Base-by-base conservation (phyloP, 2,888 invertebrate species). In the Trisateles emortualis region DNA sequence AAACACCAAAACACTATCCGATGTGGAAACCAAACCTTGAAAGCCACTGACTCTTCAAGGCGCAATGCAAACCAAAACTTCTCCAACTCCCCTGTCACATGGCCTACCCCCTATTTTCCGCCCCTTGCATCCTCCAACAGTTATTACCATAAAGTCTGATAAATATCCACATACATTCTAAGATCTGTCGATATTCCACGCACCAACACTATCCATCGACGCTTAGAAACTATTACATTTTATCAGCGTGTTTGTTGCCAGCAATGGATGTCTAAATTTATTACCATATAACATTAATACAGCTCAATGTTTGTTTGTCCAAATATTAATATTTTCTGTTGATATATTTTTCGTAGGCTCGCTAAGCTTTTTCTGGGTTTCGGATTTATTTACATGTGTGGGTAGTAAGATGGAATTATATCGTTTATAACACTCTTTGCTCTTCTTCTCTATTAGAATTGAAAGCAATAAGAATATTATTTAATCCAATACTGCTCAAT, bases 91-190 rank as follows among this genome's bases (percentile, higher is more conserved):
- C 29, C 9, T 50, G 32, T 8, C 0, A 17, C 11, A 32, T 1
- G 26, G 9, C 29, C 9, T 5, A 1, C 24, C 38, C 29, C 17
- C 13, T 29, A 43, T 38, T 38, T 29, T 11, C 11, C 39, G 10
- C 52, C 50, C 47, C 35, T 26, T 43, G 22, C 35, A 46, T 29
- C 38, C 61, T 53, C 64, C 36, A 59, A 57, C 64, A 65, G 76
- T 79, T 83, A 83, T 84, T 82, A 79, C 76, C 82, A 84, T 83
- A 82, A 81, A 84, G 77, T 73, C 78, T 78, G 83, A 84, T 83
- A 83, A 84, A 84, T 81, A 80, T 83, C 80, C 75, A 46, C 73
- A 78, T 74, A 76, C 63, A 75, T 72, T 66, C 72, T 63, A 59
- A 74, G 72, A 72, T 65, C 64, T 72, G 70, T 79, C 74, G 67